Conservation (phyloP, 2,888 invertebrate species). For the Agriopis aurantiaria region DNA sequence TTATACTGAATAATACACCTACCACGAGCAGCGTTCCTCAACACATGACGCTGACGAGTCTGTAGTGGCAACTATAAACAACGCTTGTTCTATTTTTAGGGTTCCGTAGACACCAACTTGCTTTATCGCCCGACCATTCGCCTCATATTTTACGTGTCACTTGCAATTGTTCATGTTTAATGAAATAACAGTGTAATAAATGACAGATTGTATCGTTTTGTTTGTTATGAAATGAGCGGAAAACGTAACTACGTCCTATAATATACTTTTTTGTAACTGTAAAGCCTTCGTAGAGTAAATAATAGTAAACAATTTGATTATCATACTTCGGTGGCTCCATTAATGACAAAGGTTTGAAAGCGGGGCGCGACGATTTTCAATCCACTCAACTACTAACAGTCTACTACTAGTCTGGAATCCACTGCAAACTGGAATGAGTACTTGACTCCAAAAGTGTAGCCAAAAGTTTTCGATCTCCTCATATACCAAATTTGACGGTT, state of each 20-base stretch:
- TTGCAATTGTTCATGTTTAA: conserved; percentile 19
- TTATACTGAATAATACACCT: not conserved
- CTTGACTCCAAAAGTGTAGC: too few relatives aligned
- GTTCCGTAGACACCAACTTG: conserved; percentile 51
- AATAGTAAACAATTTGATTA: too few relatives aligned
- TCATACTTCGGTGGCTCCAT: too few relatives aligned
- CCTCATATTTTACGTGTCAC: conserved; percentile 41
- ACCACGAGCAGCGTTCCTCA: conserved; percentile 48
- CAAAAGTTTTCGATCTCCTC: too few relatives aligned
- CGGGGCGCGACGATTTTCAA: too few relatives aligned
- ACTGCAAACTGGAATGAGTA: too few relatives aligned
- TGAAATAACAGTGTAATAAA: conserved; percentile 15
- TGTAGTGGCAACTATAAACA: conserved; percentile 62
- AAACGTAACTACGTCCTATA: conserved; percentile 18
- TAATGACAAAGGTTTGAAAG: too few relatives aligned
- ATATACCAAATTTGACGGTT: too few relatives aligned
- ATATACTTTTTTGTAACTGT: not conserved
- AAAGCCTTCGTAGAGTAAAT: not conserved
- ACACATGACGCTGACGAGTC: conserved; percentile 64
- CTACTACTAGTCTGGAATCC: too few relatives aligned
- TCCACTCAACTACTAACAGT: too few relatives aligned
- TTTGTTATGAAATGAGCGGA: conserved; percentile 7
- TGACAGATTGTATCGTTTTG: conserved; percentile 12
- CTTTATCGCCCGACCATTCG: conserved; percentile 52
- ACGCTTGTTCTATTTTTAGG: conserved; percentile 61